Evolutionary conservation across 2,888 invertebrate species (phyloP).

Genomic region (Drosophila robusta): DNA sequence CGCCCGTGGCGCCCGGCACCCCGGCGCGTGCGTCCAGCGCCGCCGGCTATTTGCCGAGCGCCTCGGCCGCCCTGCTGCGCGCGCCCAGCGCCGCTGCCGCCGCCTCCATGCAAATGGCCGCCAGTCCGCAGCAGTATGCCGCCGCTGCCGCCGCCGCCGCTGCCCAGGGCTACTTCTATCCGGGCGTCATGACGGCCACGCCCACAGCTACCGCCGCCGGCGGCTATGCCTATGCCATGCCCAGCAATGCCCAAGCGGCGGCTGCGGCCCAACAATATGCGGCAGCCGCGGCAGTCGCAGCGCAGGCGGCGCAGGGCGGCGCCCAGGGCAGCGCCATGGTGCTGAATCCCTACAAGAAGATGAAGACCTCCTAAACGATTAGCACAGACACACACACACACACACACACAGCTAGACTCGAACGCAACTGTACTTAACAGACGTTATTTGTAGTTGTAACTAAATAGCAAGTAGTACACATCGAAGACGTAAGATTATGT

Average conservation of each 20-base stretch:
- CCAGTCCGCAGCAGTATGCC: constrained; percentile 53
- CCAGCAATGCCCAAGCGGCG: constrained; percentile 50
- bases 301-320: constrained; percentile 63
- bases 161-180: constrained; percentile 84
- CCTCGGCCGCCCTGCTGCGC: constrained; percentile 46
- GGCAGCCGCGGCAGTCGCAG: constrained; percentile 73
- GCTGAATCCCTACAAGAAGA: constrained; percentile 95
- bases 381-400: too few species aligned
- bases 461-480: constrained; percentile 42
- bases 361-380: constrained; percentile 89
- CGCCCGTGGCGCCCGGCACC: constrained; percentile 65
- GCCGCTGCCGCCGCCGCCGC: constrained; percentile 70
- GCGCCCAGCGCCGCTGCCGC: constrained; percentile 60
- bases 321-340: constrained; percentile 85
- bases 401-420: constrained; percentile 20
- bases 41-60: constrained; percentile 65
- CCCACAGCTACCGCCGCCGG: constrained; percentile 58
- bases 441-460: constrained; percentile 25
- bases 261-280: constrained; percentile 79
- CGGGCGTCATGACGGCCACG: constrained; percentile 84
- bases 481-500: constrained; percentile 71
- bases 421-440: constrained; percentile 64
- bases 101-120: constrained; percentile 61
- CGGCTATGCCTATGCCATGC: constrained; percentile 85
- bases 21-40: constrained; percentile 56